Evolutionary conservation across 2,888 invertebrate species (phyloP), one percentile per base, ranked within the genome.

Genomic region (Pristionchus exspectatus): DNA sequence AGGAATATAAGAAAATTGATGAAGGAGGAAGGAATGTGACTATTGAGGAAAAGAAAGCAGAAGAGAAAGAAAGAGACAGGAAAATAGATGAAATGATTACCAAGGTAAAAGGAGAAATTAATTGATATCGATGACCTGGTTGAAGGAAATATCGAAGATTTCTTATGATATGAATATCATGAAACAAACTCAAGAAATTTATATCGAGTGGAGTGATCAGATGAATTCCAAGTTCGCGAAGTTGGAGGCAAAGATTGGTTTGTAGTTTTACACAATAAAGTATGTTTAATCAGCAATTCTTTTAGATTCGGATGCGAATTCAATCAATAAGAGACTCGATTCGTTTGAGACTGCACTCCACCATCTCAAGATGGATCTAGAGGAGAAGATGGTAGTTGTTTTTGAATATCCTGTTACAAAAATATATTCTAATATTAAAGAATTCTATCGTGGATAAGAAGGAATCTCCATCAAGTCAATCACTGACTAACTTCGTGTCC

Each of bases 111-210:
- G 10, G 30, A 72, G 27, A 14, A 30, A 72, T 18, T 16, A 50
- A 50, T 50, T 50, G 44, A 3, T 50, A 50, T 10, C 7, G 12
- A 50, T 81, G 10, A 4, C 27, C 7, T n/a, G n/a, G n/a, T 50
- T 81, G 54, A 50, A 81, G 81, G 81, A 81, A 27, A 24, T 81
- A n/a, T n/a, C 24, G 50, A 81, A 54, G 54, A 50, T 81, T n/a
- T 50, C 81, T n/a, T 9, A 12, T n/a, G 81, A 81, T 1, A 81
- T 81, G 50, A n/a, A 12, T 27, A 81, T n/a, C 3, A 50, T 81
- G 50, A 50, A 18, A 18, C 24, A 81, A 4, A 50, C 50, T 81
- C 81, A 81, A 54, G 50, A 81, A 1, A 33, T 33, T 30, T 50
- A 77, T 12, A 54, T 81, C 21, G 81, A 50, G n/a, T 81, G 50